Evolutionary conservation across 1,140 invertebrate species (phyloP).

Genomic region (Ceratina japonica): DNA sequence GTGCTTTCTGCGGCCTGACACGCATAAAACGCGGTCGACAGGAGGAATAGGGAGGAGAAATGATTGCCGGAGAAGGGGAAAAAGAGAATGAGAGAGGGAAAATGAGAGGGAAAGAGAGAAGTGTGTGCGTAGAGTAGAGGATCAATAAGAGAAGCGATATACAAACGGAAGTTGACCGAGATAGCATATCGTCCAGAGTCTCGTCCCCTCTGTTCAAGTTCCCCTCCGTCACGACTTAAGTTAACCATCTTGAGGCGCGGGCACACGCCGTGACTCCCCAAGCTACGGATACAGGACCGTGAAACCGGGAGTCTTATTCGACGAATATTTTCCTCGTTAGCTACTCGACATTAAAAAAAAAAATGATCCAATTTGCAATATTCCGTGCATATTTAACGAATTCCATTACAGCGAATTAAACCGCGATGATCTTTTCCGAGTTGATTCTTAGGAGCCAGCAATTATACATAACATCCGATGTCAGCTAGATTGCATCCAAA

Average conservation of each 20-base stretch:
- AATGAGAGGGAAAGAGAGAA: slow-evolving; percentile 37
- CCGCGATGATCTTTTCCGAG: no score
- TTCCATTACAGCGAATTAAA: no score
- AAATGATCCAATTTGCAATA: no score
- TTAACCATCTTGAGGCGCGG: slow-evolving; percentile 61
- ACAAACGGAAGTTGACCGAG: slow-evolving; percentile 71
- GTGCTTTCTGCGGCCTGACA: slow-evolving; percentile 60
- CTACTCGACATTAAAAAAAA: slow-evolving; percentile 39
- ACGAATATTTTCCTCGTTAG: slow-evolving; percentile 56
- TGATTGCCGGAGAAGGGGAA: slow-evolving; percentile 1
- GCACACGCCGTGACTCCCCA: slow-evolving; percentile 67
- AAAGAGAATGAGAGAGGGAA: neutral
- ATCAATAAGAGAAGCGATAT: slow-evolving; percentile 73
- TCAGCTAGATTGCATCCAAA: no score
- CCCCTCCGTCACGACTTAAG: slow-evolving; percentile 1
- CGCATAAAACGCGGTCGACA: slow-evolving; percentile 62
- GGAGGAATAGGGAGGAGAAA: slow-evolving; percentile 42
- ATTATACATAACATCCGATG: no score
- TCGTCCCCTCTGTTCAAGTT: slow-evolving; percentile 8
- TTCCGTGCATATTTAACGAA: no score
- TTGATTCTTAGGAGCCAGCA: no score
- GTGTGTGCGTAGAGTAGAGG: slow-evolving; percentile 54
- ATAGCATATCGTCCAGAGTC: slow-evolving; percentile 63
- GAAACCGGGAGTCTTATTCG: slow-evolving; percentile 46
- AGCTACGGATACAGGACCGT: slow-evolving; percentile 56